Base-by-base conservation (phyloP, 2,888 invertebrate species). In the Nymphalis urticae region DNA sequence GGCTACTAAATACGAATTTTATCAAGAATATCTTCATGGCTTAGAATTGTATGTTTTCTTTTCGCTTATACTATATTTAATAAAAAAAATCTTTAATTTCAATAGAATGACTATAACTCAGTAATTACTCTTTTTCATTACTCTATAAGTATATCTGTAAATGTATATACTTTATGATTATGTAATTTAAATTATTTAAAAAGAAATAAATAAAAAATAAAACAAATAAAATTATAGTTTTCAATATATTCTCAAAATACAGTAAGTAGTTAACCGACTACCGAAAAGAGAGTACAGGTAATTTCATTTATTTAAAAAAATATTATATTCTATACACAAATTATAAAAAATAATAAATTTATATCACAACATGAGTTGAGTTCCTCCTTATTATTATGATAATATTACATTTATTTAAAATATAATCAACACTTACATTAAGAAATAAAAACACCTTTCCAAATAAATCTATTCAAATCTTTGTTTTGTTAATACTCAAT, bases 1-100 rank as follows among this genome's bases (percentile, higher is more conserved):
- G 76, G 72, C 19, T 83, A 0, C 68, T 80, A 32, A 79, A 75
- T 0, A 75, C 77, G 0, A 63, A 70, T 2, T 80, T 62, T 48
- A 65, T 75, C 1, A 69, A 73, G 50, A 70, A 66, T 58, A 9
- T 62, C 21, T 62, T 66, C 10, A 51, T 4, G 10, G 9, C 21
- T 2, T 51, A 42, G 42, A 19, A 51, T 48, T 3, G 2, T 21
- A n/a, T 1, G 27, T 56, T n/a, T 27, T 13, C 10, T 32, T 17
- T 32, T 56, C 16, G 53, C 1, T 17, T 32, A 17, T 32, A 56
- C 27, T 54, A 54, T 27, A 54, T 54, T 54, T 54, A 2, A 8
- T 56, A 7, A 32, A 42, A 13, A 4, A 19, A 1, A 10, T 19
- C 10, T 51, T 51, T 51, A 9, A 21, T 51, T 51, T 42, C 42